Conservation (phyloP, 2,888 invertebrate genomes). For the Caenorhabditis sp. region DNA sequence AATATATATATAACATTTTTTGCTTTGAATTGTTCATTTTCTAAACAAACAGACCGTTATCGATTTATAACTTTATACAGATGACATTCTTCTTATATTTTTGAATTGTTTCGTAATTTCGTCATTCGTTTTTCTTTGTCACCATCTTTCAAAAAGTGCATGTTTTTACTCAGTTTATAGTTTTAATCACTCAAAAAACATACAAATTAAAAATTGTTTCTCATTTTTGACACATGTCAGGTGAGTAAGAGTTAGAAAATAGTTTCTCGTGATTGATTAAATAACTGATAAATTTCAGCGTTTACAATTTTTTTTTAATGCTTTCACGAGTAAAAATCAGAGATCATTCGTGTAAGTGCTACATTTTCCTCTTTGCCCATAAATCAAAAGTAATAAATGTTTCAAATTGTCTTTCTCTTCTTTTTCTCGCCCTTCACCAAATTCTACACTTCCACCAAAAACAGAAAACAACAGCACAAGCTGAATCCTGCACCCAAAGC, state of each 20-base stretch:
- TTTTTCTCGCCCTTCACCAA: background rate
- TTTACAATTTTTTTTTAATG: too few relatives aligned
- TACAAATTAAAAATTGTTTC: too few relatives aligned
- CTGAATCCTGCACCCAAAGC: slow-evolving; percentile 4
- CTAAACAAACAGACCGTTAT: background rate
- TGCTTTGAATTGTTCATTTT: background rate
- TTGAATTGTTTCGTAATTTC: background rate
- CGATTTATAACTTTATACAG: background rate
- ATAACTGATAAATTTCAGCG: too few relatives aligned
- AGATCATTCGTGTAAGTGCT: background rate
- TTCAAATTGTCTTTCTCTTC: background rate
- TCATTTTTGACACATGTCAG: too few relatives aligned
- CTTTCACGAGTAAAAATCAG: background rate
- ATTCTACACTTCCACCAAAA: background rate
- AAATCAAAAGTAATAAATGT: background rate
- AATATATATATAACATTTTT: background rate
- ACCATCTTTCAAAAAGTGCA: background rate
- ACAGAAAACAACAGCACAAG: background rate
- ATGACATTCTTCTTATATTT: background rate
- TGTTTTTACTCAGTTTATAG: too few relatives aligned
- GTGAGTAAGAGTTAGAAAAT: too few relatives aligned
- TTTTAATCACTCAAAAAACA: too few relatives aligned
- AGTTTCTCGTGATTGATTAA: too few relatives aligned
- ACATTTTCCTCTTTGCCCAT: background rate
- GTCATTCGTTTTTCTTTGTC: background rate